A percentile compares a stretch with the other conserved stretches of the same genome.
These are phyloP conservation scores for Pteropus alecto DNA, from an alignment of 2,113 vertebrate species.

Conservation along the genomic window DNA sequence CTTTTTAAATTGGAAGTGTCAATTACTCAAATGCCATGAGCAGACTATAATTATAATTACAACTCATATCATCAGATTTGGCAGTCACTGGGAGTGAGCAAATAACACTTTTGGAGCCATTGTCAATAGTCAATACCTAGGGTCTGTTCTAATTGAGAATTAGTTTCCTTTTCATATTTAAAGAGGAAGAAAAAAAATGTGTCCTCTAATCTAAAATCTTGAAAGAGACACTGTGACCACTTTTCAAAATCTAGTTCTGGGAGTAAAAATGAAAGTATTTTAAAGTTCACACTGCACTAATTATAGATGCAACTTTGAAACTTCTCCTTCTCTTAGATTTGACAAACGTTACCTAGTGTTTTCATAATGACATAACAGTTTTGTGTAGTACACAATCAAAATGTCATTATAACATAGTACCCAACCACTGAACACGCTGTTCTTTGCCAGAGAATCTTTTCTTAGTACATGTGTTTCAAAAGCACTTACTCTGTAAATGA, in stretches of 20 bases:
- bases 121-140: neutral
- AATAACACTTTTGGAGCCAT: neutral
- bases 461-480: conserved; percentile 67
- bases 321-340: conserved; percentile 51
- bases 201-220: conserved; percentile 50
- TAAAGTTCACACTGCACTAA: conserved; percentile 64
- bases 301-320: conserved; percentile 67
- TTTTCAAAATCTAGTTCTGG: conserved; percentile 57
- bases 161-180: conserved; percentile 33
- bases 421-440: conserved; percentile 54
- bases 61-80: neutral
- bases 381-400: conserved; percentile 69
- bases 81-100: neutral
- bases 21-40: neutral
- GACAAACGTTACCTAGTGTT: conserved; percentile 71
- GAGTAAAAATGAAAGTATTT: conserved; percentile 70
- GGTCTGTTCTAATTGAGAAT: neutral
- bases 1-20: neutral
- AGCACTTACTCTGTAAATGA: conserved; percentile 66
- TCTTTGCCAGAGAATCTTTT: conserved; percentile 73
- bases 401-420: conserved; percentile 58
- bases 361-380: conserved; percentile 71
- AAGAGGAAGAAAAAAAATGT: conserved; percentile 17
- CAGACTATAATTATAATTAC: neutral
- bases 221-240: conserved; percentile 43